These are phyloP conservation scores for Ahaetulla prasina DNA, from an alignment of 2,113 vertebrate species.

Conservation along the genomic window DNA sequence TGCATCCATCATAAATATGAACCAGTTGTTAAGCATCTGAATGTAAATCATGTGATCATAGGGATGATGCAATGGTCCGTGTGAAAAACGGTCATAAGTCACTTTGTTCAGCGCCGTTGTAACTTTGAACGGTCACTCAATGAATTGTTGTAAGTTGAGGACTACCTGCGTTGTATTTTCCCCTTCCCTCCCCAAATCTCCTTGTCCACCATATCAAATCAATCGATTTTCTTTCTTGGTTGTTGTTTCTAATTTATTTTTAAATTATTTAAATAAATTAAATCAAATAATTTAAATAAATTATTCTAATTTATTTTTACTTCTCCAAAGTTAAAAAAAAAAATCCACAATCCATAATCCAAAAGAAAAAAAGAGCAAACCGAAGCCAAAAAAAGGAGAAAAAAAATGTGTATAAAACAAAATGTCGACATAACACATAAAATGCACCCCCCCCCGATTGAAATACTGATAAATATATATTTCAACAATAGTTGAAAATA, in stretches of 20 bases:
- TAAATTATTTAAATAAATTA: no score
- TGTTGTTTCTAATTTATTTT: background rate
- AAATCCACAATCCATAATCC: background rate
- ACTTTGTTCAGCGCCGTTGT: no score
- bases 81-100: no score
- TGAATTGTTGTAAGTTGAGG: background rate
- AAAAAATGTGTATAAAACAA: background rate
- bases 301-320: background rate
- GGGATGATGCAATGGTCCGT: no score
- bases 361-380: background rate
- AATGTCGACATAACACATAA: background rate
- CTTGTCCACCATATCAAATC: background rate
- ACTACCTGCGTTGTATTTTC: background rate
- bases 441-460: background rate
- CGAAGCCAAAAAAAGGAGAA: no score
- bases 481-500: background rate
- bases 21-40: no score
- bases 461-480: background rate
- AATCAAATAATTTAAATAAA: no score
- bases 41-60: no score
- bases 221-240: background rate
- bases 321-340: background rate
- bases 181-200: background rate
- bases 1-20: no score
- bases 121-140: no score